These are phyloP conservation scores for Gryllus bimaculatus DNA, from an alignment of 1,140 invertebrate genomes.

Conservation along the genomic window DNA sequence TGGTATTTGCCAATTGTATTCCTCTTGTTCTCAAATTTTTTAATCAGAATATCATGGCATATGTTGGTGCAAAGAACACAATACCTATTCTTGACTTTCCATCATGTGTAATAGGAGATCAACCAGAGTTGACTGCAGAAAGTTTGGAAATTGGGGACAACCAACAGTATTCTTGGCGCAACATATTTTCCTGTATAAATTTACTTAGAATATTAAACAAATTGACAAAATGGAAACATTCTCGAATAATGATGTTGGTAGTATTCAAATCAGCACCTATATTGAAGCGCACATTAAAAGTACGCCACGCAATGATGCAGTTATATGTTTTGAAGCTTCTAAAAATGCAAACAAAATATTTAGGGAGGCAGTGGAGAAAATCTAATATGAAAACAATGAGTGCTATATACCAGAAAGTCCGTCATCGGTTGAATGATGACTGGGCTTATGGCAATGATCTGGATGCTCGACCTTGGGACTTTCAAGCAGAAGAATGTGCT, in stretches of 20 bases:
- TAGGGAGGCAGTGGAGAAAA: slow-evolving; percentile 97
- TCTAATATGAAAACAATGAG: slow-evolving; percentile 99
- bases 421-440: slow-evolving; percentile 93
- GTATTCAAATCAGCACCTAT: slow-evolving; percentile 99
- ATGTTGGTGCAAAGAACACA: slow-evolving; percentile 84
- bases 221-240: slow-evolving; percentile 98
- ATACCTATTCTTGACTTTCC: slow-evolving; percentile 94
- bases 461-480: slow-evolving; percentile 96
- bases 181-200: slow-evolving; percentile 98
- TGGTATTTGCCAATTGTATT: slow-evolving; percentile 99
- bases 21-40: slow-evolving; percentile 98
- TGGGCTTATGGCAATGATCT: slow-evolving; percentile 99
- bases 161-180: slow-evolving; percentile 89
- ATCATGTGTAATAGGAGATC: slow-evolving; percentile 90
- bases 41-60: slow-evolving; percentile 95
- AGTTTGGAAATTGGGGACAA: slow-evolving; percentile 84
- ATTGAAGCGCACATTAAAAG: slow-evolving; percentile 90
- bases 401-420: slow-evolving; percentile 95
- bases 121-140: slow-evolving; percentile 87
- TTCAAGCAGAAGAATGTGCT: slow-evolving; percentile 95
- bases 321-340: slow-evolving; percentile 94
- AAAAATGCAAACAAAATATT: slow-evolving; percentile 99
- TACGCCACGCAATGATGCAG: slow-evolving; percentile 95
- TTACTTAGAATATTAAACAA: slow-evolving; percentile 94
- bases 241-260: slow-evolving; percentile 98